Percentiles rank a stretch among this genome's conserved stretches.
These are phyloP conservation scores for Callocephalon fimbriatum DNA, from an alignment of 2,113 vertebrate genomes.

Conservation along the genomic window DNA sequence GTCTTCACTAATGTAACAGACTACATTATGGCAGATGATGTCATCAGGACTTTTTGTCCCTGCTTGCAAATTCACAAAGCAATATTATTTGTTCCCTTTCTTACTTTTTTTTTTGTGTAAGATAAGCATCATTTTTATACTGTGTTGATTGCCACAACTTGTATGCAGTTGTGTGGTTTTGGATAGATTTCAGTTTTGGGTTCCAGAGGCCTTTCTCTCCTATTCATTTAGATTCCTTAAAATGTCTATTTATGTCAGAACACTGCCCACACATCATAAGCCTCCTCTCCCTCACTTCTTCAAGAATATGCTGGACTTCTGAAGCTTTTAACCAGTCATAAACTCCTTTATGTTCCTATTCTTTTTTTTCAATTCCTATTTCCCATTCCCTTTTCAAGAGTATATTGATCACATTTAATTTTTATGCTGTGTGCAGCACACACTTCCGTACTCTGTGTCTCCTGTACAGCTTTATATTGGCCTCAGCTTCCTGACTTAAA, in stretches of 20 bases:
- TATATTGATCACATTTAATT: background rate
- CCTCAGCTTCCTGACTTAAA: background rate
- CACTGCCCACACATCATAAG: slow-evolving; percentile 13
- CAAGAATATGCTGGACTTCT: slow-evolving; percentile 1
- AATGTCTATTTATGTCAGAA: slow-evolving; percentile 32
- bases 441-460: background rate
- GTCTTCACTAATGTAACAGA: background rate
- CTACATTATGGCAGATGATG: background rate
- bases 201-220: background rate
- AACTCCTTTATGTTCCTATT: background rate
- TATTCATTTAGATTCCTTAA: background rate
- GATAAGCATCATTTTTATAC: background rate
- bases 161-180: background rate
- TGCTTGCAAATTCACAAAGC: background rate
- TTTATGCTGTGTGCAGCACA: background rate
- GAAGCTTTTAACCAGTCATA: background rate
- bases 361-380: background rate
- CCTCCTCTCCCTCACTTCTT: background rate
- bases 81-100: background rate
- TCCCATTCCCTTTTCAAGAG: background rate
- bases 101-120: background rate
- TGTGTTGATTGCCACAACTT: background rate
- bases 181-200: background rate
- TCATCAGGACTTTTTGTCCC: background rate
- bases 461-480: background rate